Conservation (phyloP, 2,113 vertebrate genomes). For the Paedocypris sp. region DNA sequence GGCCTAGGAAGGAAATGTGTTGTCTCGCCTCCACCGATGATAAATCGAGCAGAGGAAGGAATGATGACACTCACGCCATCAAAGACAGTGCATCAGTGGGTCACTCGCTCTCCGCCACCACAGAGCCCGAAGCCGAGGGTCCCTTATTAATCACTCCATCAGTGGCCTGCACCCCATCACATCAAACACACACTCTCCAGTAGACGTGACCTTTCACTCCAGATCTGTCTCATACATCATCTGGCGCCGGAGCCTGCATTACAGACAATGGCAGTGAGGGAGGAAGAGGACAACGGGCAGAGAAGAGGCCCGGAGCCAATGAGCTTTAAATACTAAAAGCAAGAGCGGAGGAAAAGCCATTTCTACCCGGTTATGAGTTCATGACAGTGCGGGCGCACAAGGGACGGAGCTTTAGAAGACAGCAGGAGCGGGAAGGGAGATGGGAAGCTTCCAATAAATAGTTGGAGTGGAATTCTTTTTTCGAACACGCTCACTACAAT, state of each 20-base stretch:
- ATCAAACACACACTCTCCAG: slow-evolving; percentile 8
- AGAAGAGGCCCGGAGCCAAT: neutral
- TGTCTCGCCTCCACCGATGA: slow-evolving; percentile 19
- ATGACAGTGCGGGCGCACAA: neutral
- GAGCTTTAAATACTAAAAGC: slow-evolving; percentile 17
- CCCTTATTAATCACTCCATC: slow-evolving; percentile 47
- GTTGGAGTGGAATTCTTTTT: too few relatives aligned
- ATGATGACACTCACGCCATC: slow-evolving; percentile 19
- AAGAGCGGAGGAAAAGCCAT: neutral
- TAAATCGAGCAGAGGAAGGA: slow-evolving; percentile 27
- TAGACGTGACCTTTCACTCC: slow-evolving; percentile 22
- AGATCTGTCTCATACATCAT: slow-evolving; percentile 32
- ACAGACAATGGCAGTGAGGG: neutral
- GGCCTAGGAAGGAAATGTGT: slow-evolving; percentile 4
- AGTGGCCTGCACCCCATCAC: slow-evolving; percentile 18
- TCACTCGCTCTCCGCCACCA: slow-evolving; percentile 22
- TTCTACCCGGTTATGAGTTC: neutral
- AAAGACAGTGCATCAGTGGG: slow-evolving; percentile 22
- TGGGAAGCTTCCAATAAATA: too few relatives aligned
- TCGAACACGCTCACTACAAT: too few relatives aligned
- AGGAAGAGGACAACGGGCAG: slow-evolving; percentile 1
- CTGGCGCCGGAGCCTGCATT: neutral
- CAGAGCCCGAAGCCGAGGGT: slow-evolving; percentile 19
- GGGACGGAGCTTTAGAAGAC: neutral
- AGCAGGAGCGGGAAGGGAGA: neutral